These are phyloP conservation scores for Lepidochrysops patricia DNA, from an alignment of 2,888 invertebrate species.

Conservation along the genomic window DNA sequence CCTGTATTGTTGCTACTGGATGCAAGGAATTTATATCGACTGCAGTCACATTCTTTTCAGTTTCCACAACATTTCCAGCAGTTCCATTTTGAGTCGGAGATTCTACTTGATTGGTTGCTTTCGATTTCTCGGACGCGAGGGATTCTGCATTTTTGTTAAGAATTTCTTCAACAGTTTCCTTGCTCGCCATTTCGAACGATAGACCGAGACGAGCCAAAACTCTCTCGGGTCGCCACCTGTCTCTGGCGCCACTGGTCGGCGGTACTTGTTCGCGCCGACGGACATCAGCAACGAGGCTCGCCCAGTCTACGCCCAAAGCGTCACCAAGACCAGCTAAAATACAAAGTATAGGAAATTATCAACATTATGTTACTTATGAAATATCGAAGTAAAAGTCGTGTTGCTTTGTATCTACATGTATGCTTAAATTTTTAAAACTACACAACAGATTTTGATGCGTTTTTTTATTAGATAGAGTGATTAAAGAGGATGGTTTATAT, in stretches of 20 bases:
- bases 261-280: constrained; percentile 70
- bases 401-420: no score
- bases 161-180: constrained; percentile 51
- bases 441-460: no score
- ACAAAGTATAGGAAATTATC: constrained; percentile 10
- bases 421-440: no score
- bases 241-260: constrained; percentile 76
- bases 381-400: no score
- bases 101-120: constrained; percentile 31
- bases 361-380: no score
- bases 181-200: constrained; percentile 85
- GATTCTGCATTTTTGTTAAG: constrained; percentile 48
- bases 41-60: constrained; percentile 31
- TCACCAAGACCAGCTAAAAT: constrained; percentile 82
- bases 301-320: constrained; percentile 97
- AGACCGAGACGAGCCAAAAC: constrained; percentile 87
- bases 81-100: constrained; percentile 43
- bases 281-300: constrained; percentile 88
- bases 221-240: constrained; percentile 86
- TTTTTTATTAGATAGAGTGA: no score
- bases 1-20: constrained; percentile 74
- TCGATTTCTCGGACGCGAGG: constrained; percentile 31
- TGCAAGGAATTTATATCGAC: constrained; percentile 48
- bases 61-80: constrained; percentile 31
- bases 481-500: no score